phyloP scores from a whole-genome alignment of 2,888 invertebrate genomes.

The Tenthredo mesomela region DNA sequence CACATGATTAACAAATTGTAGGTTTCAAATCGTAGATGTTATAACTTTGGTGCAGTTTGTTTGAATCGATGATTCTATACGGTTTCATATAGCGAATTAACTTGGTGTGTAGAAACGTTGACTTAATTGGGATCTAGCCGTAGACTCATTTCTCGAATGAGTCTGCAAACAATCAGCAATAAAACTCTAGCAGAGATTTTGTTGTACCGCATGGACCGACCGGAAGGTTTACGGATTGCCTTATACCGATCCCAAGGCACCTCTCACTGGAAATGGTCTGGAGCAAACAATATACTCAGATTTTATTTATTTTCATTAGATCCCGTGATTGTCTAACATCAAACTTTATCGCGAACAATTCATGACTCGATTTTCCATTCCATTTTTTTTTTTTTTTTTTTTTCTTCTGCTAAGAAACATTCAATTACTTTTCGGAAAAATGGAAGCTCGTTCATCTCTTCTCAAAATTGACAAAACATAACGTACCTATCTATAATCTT shows the following conservation, averaged over 20 bases:
- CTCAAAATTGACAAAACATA: neutral
- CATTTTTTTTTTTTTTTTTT: neutral
- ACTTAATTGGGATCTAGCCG: slow-evolving; percentile 40
- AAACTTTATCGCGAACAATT: slow-evolving; percentile 43
- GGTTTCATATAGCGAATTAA: neutral
- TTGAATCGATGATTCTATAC: neutral
- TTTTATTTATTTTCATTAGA: slow-evolving; percentile 56
- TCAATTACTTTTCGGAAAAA: neutral
- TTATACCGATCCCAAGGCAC: slow-evolving; percentile 54
- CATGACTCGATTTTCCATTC: neutral
- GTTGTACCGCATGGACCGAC: slow-evolving; percentile 48
- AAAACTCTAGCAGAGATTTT: slow-evolving; percentile 48
- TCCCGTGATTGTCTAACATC: slow-evolving; percentile 50
- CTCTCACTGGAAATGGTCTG: slow-evolving; percentile 50
- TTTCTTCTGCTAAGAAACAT: neutral
- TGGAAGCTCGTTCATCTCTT: neutral
- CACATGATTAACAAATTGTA: neutral
- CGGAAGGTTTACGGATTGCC: slow-evolving; percentile 35
- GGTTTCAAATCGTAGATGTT: neutral
- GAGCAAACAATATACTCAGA: slow-evolving; percentile 55
- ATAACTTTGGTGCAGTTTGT: neutral
- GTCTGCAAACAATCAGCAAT: slow-evolving; percentile 51
- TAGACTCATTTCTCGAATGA: slow-evolving; percentile 24
- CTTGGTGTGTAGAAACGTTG: slow-evolving; percentile 9
- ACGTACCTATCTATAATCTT: neutral